A percentile compares a stretch with the other conserved stretches of the same genome.
These are phyloP conservation scores for Scelioninae gen. 1 DNA, from an alignment of 2,888 invertebrate species.

Conservation along the genomic window DNA sequence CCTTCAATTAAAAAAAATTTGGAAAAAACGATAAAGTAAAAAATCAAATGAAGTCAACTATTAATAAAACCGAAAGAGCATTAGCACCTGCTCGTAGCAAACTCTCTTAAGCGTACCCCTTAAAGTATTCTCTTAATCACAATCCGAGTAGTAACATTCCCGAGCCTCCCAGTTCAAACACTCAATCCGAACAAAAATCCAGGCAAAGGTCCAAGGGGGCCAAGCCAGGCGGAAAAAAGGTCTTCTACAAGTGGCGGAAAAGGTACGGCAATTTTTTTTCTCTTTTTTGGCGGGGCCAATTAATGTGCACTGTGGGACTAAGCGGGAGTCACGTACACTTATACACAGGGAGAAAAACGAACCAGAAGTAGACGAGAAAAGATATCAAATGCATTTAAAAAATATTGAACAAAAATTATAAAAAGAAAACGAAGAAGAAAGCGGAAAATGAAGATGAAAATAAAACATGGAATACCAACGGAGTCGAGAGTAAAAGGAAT, in stretches of 20 bases:
- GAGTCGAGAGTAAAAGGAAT: too few species aligned
- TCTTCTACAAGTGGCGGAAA: slow-evolving; percentile 36
- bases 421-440: too few species aligned
- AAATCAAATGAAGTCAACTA: not conserved
- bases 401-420: too few species aligned
- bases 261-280: slow-evolving; percentile 1
- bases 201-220: slow-evolving; percentile 20
- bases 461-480: too few species aligned
- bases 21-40: slow-evolving; percentile 1
- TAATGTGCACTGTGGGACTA: slow-evolving; percentile 21
- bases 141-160: not conserved
- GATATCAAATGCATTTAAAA: not conserved
- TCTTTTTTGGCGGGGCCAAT: too few species aligned
- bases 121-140: slow-evolving; percentile 13
- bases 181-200: slow-evolving; percentile 29
- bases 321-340: slow-evolving; percentile 1
- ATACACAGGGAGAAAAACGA: not conserved
- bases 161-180: slow-evolving; percentile 26
- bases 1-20: not conserved
- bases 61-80: not conserved
- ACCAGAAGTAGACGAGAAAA: not conserved
- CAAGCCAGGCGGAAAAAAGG: slow-evolving; percentile 16
- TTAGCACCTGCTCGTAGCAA: not conserved
- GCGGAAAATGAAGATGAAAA: too few species aligned
- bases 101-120: slow-evolving; percentile 11